phyloP scores from a whole-genome alignment of 1,140 invertebrate species.

The Lepidotrigona ventralis region DNA sequence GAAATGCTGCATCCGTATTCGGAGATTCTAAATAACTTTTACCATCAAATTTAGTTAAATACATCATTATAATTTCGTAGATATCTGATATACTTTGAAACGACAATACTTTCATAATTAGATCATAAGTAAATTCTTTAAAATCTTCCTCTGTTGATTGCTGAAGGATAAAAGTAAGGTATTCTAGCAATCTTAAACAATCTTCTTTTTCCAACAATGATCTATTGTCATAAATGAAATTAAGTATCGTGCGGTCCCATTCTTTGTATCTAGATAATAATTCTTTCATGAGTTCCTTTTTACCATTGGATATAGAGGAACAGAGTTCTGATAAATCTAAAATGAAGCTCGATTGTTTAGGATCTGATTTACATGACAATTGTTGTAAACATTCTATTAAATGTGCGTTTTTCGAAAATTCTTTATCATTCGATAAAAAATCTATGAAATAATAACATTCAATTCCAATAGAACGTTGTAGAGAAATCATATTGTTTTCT shows the following conservation, averaged over 20 bases:
- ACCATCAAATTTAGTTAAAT: slow-evolving; percentile 68
- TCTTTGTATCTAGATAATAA: slow-evolving; percentile 67
- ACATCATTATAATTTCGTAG: slow-evolving; percentile 62
- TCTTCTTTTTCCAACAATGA: slow-evolving; percentile 56
- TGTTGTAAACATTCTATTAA: slow-evolving; percentile 66
- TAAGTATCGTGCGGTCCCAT: slow-evolving; percentile 66
- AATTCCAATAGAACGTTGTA: slow-evolving; percentile 71
- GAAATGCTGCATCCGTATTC: slow-evolving; percentile 62
- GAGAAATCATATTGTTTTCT: slow-evolving; percentile 63
- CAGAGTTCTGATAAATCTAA: slow-evolving; percentile 66
- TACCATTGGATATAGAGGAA: slow-evolving; percentile 44
- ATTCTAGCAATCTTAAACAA: slow-evolving; percentile 66
- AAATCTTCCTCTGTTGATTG: slow-evolving; percentile 48
- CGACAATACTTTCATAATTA: slow-evolving; percentile 48
- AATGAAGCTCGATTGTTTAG: slow-evolving; percentile 7
- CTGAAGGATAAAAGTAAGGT: slow-evolving; percentile 60
- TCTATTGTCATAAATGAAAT: slow-evolving; percentile 52
- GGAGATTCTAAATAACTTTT: slow-evolving; percentile 56
- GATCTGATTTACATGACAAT: slow-evolving; percentile 64
- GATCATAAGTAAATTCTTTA: slow-evolving; percentile 56
- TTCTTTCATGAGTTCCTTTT: slow-evolving; percentile 57
- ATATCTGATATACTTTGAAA: slow-evolving; percentile 55
- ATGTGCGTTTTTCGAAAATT: slow-evolving; percentile 54
- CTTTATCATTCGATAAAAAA: slow-evolving; percentile 52
- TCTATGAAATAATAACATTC: slow-evolving; percentile 70